Base-by-base conservation (phyloP, 2,113 vertebrate genomes). In the Takifugu bimaculatus region DNA sequence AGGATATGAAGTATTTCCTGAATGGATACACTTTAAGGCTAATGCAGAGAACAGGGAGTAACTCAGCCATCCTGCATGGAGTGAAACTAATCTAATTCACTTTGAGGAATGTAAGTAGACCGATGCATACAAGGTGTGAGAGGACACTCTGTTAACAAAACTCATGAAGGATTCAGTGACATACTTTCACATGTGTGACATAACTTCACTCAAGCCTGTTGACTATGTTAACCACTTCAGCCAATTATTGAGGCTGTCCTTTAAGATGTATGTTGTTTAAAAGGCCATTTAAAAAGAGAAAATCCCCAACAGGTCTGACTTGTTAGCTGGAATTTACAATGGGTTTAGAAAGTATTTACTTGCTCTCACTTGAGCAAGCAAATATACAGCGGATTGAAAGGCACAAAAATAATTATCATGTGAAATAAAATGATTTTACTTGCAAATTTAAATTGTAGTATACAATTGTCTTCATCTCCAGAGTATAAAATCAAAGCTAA, bases 51-150 rank as follows among this genome's bases (percentile, higher is more conserved):
- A 86, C 71, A 62, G 66, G 72, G 76, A 78, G 77, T 63, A 64
- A 78, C 68, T 78, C 70, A 73, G 63, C 71, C 77, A 75, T 80
- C 75, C 72, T 80, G 63, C 70, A 35, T 53, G 68, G 58, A 82
- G 77, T 80, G 86, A 75, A 85, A 83, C 82, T 85, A 83, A 85
- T 86, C 78, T 70, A 77, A 85, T 88, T 85, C 73, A 72, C 68
- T 82, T 79, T 74, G 74, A 83, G 79, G 84, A 88, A 83, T 88
- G 77, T 54, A 79, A 69, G 68, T 67, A 72, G 69, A 73, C 78
- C 86, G 86, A 83, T 86, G 82, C 77, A 82, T 79, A 73, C 83
- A 86, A 88, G 83, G 86, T 86, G 86, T 83, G 80, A 81, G 81
- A 51, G 29, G 35, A 72, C 32, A 50, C 60, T 63, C 68, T 66